Base-by-base conservation (phyloP, 2,113 vertebrate genomes). In the Melanocharis versteri region DNA sequence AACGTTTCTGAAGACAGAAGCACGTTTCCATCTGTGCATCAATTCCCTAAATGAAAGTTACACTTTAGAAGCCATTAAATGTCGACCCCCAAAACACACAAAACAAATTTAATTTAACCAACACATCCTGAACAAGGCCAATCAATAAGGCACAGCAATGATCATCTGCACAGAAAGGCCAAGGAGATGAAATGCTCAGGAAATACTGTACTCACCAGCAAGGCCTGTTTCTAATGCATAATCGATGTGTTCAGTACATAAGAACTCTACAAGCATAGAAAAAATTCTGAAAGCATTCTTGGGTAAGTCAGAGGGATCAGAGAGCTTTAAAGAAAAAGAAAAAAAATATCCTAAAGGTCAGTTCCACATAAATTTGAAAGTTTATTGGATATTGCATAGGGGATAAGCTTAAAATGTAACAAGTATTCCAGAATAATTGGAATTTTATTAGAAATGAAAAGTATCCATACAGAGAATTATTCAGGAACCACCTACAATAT, bases 201-300 rank as follows among this genome's bases (percentile, higher is more conserved):
- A 81, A 85, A 72, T 39, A 31, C 16, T 60, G 54, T n/a, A 96
- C 96, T 93, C 98, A 99, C 99, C 99, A 97, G 98, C 99, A 83
- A 99, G 99, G 93, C 99, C 99, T 75, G 99, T 99, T 98, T 99
- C 99, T 94, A 99, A 98, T 83, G 99, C 99, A 86, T 99, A 99
- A 98, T 99, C 99, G 69, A 99, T 99, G 98, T 99, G 99, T 21
- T 99, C 99, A 90, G 99, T 98, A 96, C 99, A 99, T 69, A 99
- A 98, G 98, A 99, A 99, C 39, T 99, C 99, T 85, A 99, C 99
- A 92, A 99, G 98, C 97, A 99, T 98, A 93, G 99, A 98, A 98
- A 99, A 99, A 97, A 99, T 99, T 89, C 98, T 98, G 98, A 99
- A 99, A 95, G 99, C 99, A 78, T 99, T 99, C 98, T 99, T 99